Evolutionary conservation across 2,888 invertebrate genomes (phyloP), one percentile per base, ranked within the genome.

Genomic region (Pachymerium ferrugineum): DNA sequence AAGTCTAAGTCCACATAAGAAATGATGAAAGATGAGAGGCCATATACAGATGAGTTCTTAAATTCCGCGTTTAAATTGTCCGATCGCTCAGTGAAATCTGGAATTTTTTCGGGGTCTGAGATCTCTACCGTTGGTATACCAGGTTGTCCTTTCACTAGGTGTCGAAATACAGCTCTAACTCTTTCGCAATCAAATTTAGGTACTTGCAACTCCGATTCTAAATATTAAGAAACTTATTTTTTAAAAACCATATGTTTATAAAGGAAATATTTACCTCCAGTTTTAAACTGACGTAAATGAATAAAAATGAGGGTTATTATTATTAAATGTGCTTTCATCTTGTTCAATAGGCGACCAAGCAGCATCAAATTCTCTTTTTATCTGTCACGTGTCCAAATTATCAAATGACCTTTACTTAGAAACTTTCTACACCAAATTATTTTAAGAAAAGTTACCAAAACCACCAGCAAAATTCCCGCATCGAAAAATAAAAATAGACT

Each of bases 11-110:
- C 86, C 1, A 93, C 85, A 77, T 88, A 86, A 29, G 89, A 85
- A 54, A 94, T 88, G 33, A 89, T 86, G 81, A 94, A 93, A 80
- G 91, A 89, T 77, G 90, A 90, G 74, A 93, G 83, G 1, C 93
- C 94, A 78, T 89, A 86, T 0, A 93, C 87, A 73, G 87, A 86
- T 5, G 89, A 87, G 76, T 90, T 86, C 79, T 86, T 88, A 82
- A 94, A 90, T 78, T 87, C 85, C 81, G 94, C 86, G 8, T 87
- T 89, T 33, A 88, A 87, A 73, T 89, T 85, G 0, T 89, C 88
- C 77, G 92, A 85, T 31, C 30, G 14, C 14, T 22, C 33, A 30
- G 8, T 31, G 35, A 71, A 28, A 38, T 71, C 38, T 16, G 71
- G 71, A 28, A 71, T 71, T 38, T 19, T 19, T 1, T 35, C 19